Evolutionary conservation across 2,888 invertebrate species (phyloP).

Genomic region (Geophilus truncorum): DNA sequence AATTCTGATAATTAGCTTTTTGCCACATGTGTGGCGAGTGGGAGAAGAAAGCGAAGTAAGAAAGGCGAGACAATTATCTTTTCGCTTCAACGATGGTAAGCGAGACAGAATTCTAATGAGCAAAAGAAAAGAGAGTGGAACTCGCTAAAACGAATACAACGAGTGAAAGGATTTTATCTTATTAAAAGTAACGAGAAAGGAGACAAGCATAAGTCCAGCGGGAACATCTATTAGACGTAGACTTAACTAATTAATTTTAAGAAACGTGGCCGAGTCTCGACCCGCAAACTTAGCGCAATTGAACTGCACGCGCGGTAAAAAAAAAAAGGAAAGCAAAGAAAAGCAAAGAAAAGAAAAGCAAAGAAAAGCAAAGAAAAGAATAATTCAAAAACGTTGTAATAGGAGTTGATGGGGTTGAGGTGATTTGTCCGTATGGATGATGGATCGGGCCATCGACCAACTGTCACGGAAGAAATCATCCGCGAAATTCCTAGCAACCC

Average conservation of each 20-base stretch:
- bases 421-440: slow-evolving; percentile 27
- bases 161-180: slow-evolving; percentile 19
- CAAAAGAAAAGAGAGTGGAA: background rate
- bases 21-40: slow-evolving; percentile 21
- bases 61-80: slow-evolving; percentile 18
- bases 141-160: background rate
- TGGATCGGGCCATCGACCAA: slow-evolving; percentile 27
- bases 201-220: slow-evolving; percentile 7
- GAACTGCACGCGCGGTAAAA: background rate
- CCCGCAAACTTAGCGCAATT: background rate
- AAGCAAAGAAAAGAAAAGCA: background rate
- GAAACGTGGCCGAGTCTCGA: background rate
- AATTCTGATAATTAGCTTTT: slow-evolving; percentile 25
- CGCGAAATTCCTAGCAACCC: slow-evolving; percentile 25
- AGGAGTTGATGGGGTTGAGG: slow-evolving; percentile 2
- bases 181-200: slow-evolving; percentile 23
- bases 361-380: background rate
- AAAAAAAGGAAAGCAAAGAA: too few relatives aligned
- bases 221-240: slow-evolving; percentile 19
- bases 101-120: slow-evolving; percentile 27
- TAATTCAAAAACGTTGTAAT: background rate
- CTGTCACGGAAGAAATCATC: slow-evolving; percentile 22
- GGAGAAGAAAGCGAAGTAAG: slow-evolving; percentile 1
- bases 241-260: slow-evolving; percentile 17
- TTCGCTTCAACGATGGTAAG: slow-evolving; percentile 22